Conservation (phyloP, 2,888 invertebrate genomes). For the Drosophila buzzatii region DNA sequence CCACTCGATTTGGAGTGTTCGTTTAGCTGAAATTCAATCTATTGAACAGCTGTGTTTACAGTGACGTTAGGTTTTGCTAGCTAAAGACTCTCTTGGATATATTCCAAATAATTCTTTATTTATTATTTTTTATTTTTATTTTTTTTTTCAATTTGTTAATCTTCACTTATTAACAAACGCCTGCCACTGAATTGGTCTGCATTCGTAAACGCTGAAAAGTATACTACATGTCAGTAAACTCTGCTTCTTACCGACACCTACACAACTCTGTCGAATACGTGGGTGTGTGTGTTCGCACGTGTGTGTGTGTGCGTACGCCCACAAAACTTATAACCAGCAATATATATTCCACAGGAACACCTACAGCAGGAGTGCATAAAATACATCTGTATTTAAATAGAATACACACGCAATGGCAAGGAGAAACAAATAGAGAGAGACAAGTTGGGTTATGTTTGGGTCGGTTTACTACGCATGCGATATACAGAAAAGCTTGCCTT, state of each 20-base stretch:
- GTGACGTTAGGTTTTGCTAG: not conserved
- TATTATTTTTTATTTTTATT: not conserved
- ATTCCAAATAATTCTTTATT: not conserved
- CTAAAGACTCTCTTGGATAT: not conserved
- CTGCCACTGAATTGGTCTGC: constrained; percentile 30
- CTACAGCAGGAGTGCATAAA: constrained; percentile 15
- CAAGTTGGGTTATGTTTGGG: constrained; percentile 1
- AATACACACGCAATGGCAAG: constrained; percentile 12
- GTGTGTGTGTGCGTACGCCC: constrained; percentile 30
- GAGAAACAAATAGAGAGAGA: not conserved
- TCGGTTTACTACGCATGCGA: constrained; percentile 39
- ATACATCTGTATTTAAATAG: constrained; percentile 39
- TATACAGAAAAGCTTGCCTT: constrained; percentile 10
- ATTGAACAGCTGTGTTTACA: not conserved
- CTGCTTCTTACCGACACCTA: constrained; percentile 24
- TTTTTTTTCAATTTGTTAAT: not conserved
- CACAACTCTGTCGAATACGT: constrained; percentile 18
- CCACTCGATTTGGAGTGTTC: not conserved
- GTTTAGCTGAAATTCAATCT: not conserved
- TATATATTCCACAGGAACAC: constrained; percentile 26
- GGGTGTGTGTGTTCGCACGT: not conserved
- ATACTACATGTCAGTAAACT: constrained; percentile 53
- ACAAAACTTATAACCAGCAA: constrained; percentile 48
- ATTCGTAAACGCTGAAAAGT: constrained; percentile 59
- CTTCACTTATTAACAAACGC: constrained; percentile 12